These are phyloP conservation scores for Amorpha juglandis DNA, from an alignment of 2,888 invertebrate genomes.

Conservation along the genomic window DNA sequence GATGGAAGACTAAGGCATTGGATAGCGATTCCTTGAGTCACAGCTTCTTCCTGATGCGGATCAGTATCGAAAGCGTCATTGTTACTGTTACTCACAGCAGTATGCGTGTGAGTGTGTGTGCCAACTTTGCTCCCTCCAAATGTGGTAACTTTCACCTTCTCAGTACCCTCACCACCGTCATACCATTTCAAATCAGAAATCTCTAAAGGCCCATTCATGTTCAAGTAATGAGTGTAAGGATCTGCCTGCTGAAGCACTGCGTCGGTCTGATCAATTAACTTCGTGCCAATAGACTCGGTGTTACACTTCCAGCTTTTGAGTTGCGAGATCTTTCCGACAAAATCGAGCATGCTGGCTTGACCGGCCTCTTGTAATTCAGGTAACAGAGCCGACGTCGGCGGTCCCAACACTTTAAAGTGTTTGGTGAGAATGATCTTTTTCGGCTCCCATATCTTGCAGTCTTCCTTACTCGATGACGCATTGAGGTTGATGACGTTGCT, in stretches of 20 bases:
- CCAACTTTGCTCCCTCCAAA: conserved; percentile 68
- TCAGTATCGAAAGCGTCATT: conserved; percentile 82
- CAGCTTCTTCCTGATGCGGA: conserved; percentile 69
- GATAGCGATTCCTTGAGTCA: conserved; percentile 78
- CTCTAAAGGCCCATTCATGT: conserved; percentile 77
- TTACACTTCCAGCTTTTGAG: conserved; percentile 77
- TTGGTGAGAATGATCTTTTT: conserved; percentile 72
- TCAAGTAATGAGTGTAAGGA: conserved; percentile 71
- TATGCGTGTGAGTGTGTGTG: conserved; percentile 52
- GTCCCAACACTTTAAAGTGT: conserved; percentile 72
- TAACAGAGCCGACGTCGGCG: conserved; percentile 63
- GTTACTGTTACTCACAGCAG: conserved; percentile 64
- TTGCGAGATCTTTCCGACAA: conserved; percentile 75
- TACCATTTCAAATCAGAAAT: conserved; percentile 79
- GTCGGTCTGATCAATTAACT: conserved; percentile 74
- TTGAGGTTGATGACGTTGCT: conserved; percentile 82
- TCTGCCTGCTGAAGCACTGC: conserved; percentile 66
- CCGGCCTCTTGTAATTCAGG: conserved; percentile 70
- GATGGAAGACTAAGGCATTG: conserved; percentile 84
- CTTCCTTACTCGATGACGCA: conserved; percentile 77
- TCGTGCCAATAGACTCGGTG: conserved; percentile 73
- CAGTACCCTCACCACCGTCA: conserved; percentile 70
- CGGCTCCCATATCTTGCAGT: conserved; percentile 72
- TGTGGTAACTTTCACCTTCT: conserved; percentile 68
- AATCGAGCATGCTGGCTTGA: conserved; percentile 70